phyloP scores from a whole-genome alignment of 2,113 vertebrate genomes.

The Plectropomus leopardus region DNA sequence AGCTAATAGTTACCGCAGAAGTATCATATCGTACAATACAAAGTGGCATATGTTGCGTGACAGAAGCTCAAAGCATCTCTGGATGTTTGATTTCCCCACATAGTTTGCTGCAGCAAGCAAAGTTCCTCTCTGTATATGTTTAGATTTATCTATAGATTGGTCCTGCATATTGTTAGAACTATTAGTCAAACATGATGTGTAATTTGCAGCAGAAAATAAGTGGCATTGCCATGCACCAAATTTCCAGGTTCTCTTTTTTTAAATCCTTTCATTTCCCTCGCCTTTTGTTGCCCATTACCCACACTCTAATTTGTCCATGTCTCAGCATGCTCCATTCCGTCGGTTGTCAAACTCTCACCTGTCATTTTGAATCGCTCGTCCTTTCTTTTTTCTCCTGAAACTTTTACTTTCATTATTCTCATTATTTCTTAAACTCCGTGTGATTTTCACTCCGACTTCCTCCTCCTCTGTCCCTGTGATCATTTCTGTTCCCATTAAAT shows the following conservation, averaged over 20 bases:
- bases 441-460: slow-evolving; percentile 36
- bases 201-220: slow-evolving; percentile 33
- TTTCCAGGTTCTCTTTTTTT: slow-evolving; percentile 22
- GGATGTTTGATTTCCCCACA: background rate
- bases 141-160: background rate
- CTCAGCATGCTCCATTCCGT: slow-evolving; percentile 54
- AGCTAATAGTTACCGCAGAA: slow-evolving; percentile 16
- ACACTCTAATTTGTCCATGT: slow-evolving; percentile 18
- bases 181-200: slow-evolving; percentile 6
- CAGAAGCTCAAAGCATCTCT: slow-evolving; percentile 13
- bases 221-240: slow-evolving; percentile 10
- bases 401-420: slow-evolving; percentile 52
- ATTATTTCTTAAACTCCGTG: slow-evolving; percentile 65
- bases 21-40: background rate
- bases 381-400: background rate
- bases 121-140: background rate
- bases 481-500: slow-evolving; percentile 47
- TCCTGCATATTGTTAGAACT: slow-evolving; percentile 18
- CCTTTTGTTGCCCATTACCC: slow-evolving; percentile 42
- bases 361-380: slow-evolving; percentile 28
- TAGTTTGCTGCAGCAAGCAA: background rate
- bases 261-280: slow-evolving; percentile 8
- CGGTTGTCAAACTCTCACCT: slow-evolving; percentile 46
- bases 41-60: background rate
- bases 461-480: slow-evolving; percentile 41